Base-by-base conservation (phyloP, 2,113 vertebrate species). In the Galeopterus variegatus region DNA sequence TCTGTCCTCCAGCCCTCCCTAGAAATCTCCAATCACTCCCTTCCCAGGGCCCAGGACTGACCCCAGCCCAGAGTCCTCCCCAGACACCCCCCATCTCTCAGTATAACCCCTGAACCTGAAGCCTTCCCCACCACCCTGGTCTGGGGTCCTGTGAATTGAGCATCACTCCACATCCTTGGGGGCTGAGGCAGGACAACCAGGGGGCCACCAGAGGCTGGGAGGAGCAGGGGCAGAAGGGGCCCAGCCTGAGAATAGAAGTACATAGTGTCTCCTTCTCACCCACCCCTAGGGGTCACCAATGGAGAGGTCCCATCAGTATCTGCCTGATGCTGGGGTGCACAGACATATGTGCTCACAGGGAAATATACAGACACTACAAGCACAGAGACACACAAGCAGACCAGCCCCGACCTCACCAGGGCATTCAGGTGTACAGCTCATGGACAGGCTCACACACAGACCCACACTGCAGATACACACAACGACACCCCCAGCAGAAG, bases 11-110 rank as follows among this genome's bases (percentile, higher is more conserved):
- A 23, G 26, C 18, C 7, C 23, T 48, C 17, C 17, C 33, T 6
- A 18, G 28, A 50, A 50, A 17, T 1, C 3, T 8, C 11, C 28
- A 19, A n/a, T 65, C 41, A 5, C 3, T 33, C n/a, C 2, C 6
- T 23, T 23, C 8, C 62, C 23, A 41, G 5, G 26, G 11, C 28
- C 17, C n/a, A 92, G 48, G 26, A 24, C 17, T 18, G 17, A 48
- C 5, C 33, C 19, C 36, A 36, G 13, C 41, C 23, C 3, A 56
- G 45, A 72, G 7, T 26, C 23, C 36, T 80, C 36, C 56, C 24
- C 24, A 90, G 21, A 23, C 5, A 50, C 21, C 33, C 8, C 28
- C 45, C 6, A 15, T 15, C 62, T 67, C 56, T 33, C 41, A 56
- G 60, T 26, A 2, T n/a, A 50, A 60, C 33, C 4, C 19, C 19